Percentiles rank a stretch among this genome's conserved stretches.
Evolutionary conservation across 2,113 vertebrate species (phyloP).

Genomic region (Apaloderma vittatum): DNA sequence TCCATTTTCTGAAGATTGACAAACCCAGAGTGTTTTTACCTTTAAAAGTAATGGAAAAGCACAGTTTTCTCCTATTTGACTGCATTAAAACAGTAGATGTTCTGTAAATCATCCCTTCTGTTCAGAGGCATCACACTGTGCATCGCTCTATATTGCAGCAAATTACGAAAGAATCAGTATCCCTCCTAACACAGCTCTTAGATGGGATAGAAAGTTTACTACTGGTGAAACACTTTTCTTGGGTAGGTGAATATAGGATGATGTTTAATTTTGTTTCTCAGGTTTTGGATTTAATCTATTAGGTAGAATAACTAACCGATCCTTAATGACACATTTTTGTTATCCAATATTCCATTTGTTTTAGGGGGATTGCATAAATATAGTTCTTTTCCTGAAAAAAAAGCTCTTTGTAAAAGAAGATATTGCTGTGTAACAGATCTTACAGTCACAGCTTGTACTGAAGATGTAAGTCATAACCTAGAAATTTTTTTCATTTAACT

Average conservation of each 20-base stretch:
- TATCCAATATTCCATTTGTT: neutral
- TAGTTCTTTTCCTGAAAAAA: neutral
- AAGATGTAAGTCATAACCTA: neutral
- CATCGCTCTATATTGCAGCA: neutral
- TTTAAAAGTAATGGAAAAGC: neutral
- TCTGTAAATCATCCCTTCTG: neutral
- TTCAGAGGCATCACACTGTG: neutral
- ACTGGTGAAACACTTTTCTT: neutral
- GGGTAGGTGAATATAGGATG: neutral
- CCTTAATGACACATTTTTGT: neutral
- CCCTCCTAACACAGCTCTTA: neutral
- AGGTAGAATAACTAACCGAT: neutral
- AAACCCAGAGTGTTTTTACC: neutral
- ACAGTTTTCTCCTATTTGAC: neutral
- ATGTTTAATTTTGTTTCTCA: neutral
- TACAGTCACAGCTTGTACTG: neutral
- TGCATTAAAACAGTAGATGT: neutral
- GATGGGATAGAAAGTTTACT: neutral
- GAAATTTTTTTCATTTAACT: neutral
- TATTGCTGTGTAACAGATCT: neutral
- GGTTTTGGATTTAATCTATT: neutral
- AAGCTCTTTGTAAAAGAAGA: neutral
- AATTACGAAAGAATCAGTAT: neutral
- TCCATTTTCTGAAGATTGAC: neutral
- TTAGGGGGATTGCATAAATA: fast-evolving